Conservation (phyloP, 2,113 vertebrate genomes). For the Boulengeromyrus knoepffleri region DNA sequence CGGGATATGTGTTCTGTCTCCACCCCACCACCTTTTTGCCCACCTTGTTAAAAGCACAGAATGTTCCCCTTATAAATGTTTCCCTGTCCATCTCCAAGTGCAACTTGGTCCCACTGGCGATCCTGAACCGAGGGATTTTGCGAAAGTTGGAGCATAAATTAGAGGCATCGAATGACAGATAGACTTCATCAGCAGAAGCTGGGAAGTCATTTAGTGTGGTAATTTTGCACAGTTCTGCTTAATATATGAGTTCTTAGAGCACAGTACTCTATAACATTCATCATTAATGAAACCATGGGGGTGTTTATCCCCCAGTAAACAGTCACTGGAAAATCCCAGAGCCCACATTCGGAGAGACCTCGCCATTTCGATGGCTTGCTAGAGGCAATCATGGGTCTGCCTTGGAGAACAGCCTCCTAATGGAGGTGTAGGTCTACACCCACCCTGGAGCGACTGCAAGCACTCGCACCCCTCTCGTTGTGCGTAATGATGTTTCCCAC, state of each 20-base stretch:
- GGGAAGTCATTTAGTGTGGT: background rate
- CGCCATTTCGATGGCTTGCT: background rate
- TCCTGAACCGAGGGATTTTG: background rate
- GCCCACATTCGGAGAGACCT: background rate
- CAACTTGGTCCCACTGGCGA: background rate
- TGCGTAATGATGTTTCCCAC: background rate
- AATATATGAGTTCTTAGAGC: background rate
- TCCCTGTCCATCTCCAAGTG: background rate
- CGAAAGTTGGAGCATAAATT: background rate
- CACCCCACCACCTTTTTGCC: background rate
- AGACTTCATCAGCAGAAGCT: background rate
- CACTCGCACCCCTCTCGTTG: background rate
- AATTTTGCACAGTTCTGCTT: background rate
- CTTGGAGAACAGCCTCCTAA: background rate
- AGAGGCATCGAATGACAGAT: background rate
- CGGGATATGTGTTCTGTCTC: background rate
- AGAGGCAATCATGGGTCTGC: background rate
- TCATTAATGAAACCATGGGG: background rate
- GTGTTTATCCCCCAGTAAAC: background rate
- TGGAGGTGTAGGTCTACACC: background rate
- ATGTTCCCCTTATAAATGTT: background rate
- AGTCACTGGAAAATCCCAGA: background rate
- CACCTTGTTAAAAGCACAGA: background rate
- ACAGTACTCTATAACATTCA: background rate
- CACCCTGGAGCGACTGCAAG: background rate